Percentiles rank a stretch among this genome's conserved stretches.
Conservation (phyloP, 2,888 invertebrate species). For the Apodemia mormo region DNA sequence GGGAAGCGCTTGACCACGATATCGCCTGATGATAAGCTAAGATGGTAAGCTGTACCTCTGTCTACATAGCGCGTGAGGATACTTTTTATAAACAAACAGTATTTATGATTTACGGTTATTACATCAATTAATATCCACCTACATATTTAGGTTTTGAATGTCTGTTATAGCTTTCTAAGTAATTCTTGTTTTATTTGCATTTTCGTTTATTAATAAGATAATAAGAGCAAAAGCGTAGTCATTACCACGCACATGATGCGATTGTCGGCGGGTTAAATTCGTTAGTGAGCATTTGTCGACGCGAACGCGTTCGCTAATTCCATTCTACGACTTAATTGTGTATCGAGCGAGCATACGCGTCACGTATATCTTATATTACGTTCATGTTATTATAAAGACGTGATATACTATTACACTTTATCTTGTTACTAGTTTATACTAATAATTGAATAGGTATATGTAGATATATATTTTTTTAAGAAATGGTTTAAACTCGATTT, state of each 20-base stretch:
- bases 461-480: too few relatives aligned
- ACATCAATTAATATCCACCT: too few relatives aligned
- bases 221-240: conserved; percentile 17
- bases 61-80: too few relatives aligned
- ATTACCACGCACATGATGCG: conserved; percentile 35
- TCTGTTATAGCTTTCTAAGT: too few relatives aligned
- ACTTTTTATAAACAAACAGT: too few relatives aligned
- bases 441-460: too few relatives aligned
- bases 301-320: conserved; percentile 51
- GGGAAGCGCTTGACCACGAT: too few relatives aligned
- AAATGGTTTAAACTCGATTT: too few relatives aligned
- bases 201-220: not conserved
- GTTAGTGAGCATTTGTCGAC: conserved; percentile 61
- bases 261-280: conserved; percentile 52
- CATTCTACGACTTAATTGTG: conserved; percentile 47
- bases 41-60: too few relatives aligned
- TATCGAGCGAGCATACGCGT: conserved; percentile 24
- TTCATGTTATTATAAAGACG: conserved; percentile 10
- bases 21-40: too few relatives aligned
- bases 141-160: too few relatives aligned
- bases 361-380: conserved; percentile 2
- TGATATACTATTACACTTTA: conserved; percentile 14
- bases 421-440: not conserved
- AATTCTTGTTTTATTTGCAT: not conserved
- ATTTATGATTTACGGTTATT: too few relatives aligned